These are phyloP conservation scores for Mormyrus proboscirostris DNA, from an alignment of 2,797 vertebrate species.

Conservation along the genomic window DNA sequence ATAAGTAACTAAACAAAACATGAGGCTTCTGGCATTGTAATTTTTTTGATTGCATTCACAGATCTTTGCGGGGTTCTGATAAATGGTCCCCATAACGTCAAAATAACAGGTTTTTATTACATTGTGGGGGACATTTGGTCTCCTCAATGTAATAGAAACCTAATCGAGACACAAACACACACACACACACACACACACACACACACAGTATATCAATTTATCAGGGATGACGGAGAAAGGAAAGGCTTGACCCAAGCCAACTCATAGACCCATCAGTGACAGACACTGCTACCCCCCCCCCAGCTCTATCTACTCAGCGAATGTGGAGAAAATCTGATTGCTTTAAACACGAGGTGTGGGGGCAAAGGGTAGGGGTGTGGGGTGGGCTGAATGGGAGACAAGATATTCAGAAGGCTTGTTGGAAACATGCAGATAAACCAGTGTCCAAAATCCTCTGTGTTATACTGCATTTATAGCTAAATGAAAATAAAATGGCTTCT, in stretches of 20 bases:
- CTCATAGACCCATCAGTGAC: conserved; percentile 44
- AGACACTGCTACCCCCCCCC: neutral
- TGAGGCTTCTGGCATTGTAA: neutral
- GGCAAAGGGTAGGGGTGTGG: conserved; percentile 37
- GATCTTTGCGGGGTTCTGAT: neutral
- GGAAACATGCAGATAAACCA: conserved; percentile 54
- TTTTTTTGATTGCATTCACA: neutral
- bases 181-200: neutral
- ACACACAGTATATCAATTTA: conserved; percentile 54
- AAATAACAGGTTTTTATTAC: neutral
- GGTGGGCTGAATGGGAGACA: conserved; percentile 29
- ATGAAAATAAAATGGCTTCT: conserved; percentile 19
- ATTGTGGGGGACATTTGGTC: neutral
- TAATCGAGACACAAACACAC: neutral
- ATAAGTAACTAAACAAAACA: neutral
- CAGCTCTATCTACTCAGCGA: conserved; percentile 50
- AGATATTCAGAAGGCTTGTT: conserved; percentile 53
- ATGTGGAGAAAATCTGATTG: conserved; percentile 81
- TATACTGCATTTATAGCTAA: conserved; percentile 7
- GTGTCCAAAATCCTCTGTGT: neutral
- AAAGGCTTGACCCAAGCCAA: conserved; percentile 56
- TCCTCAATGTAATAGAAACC: too few species aligned
- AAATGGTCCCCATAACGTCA: neutral
- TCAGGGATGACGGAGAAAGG: conserved; percentile 69
- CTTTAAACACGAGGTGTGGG: conserved; percentile 71